Base-by-base conservation (phyloP, 2,797 vertebrate species). In the Oryzias sinensis region DNA sequence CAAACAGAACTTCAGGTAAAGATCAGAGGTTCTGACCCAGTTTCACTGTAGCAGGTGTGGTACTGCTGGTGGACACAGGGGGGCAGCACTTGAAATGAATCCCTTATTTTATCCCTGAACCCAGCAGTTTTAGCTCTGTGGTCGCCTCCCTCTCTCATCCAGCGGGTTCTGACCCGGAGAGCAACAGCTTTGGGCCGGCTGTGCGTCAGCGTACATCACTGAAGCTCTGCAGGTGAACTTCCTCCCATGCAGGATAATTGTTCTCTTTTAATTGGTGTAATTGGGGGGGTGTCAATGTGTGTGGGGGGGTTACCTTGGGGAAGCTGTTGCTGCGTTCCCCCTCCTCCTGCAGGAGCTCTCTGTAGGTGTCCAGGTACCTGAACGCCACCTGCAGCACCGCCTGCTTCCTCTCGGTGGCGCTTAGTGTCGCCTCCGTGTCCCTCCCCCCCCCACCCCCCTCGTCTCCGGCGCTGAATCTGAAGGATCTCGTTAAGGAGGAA, bases 331-430 rank as follows among this genome's bases (percentile, higher is more conserved):
- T 37, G 78, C 94, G 57, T 82, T 94, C 90, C 57, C 95, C 89
- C 76, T 98, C 96, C 87, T 98, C 96, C 88, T 97, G 96, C 75
- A 98, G 90, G 54, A 97, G 92, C 56, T 97, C 95, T 74, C 96
- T 92, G 90, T 96, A 97, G 1, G 94, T 97, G 70, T 97, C 96
- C 84, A 97, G 87, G 84, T 96, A 97, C 20, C 95, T 90, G 65
- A 97, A 94, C 18, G 95, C 93, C 70, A 95, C 90, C 6, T 87
- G 93, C 49, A 98, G 91, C 49, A 97, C 95, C 0, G 94, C 94
- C 78, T 93, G 93, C 82, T 97, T 98, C 89, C 90, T 92, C 71
- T 91, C 85, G 0, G 57, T 77, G 4, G 58, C 77, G 0, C 89
- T 90, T 84, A 84, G 66, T 42, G 8, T 65, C 8, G 49, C 80